Base-by-base conservation (phyloP, 1,140 invertebrate genomes). In the Papilio polyxenes region DNA sequence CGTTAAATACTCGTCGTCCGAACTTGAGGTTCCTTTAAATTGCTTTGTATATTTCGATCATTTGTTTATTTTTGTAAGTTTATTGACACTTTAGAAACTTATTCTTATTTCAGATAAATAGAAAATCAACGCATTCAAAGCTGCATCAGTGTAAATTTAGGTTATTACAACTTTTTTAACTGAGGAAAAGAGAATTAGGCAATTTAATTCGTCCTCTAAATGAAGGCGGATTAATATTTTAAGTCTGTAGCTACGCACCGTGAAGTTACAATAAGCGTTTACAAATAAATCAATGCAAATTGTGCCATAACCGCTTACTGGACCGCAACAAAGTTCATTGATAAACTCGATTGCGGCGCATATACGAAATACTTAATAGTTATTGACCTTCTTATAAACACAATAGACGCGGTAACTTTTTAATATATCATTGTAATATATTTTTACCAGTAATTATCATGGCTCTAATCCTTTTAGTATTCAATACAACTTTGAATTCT, bases 291-390 rank as follows among this genome's bases (percentile, higher is more conserved):
- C 81, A 69, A 85, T 83, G 85, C 84, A 84, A 87, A 88, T 80
- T 86, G 84, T 85, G 88, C 85, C 87, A 88, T 88, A 87, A 88
- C 86, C 77, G 56, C 62, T 81, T 82, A 87, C 75, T 88, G 86
- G 88, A 88, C 88, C 89, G 86, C 89, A 88, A 86, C 90, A 89
- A 37, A 90, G 88, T 89, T 91, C 91, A 92, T 92, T 93, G 92
- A 91, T 92, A 91, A 91, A 89, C 90, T 89, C 91, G 89, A 89
- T 88, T 87, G 82, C 84, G 82, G 78, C 81, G 83, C 83, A 56
- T 83, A 87, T 80, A 78, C 84, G 82, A 88, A 83, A 81, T 83
- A 86, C 84, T 84, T 83, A 72, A 31, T 69, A 69, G 82, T 84
- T 87, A 85, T 83, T 84, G 88, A 87, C 89, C 90, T 90, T 85